phyloP scores from a whole-genome alignment of 2,888 invertebrate genomes.

The Archaeoteleia sp. region DNA sequence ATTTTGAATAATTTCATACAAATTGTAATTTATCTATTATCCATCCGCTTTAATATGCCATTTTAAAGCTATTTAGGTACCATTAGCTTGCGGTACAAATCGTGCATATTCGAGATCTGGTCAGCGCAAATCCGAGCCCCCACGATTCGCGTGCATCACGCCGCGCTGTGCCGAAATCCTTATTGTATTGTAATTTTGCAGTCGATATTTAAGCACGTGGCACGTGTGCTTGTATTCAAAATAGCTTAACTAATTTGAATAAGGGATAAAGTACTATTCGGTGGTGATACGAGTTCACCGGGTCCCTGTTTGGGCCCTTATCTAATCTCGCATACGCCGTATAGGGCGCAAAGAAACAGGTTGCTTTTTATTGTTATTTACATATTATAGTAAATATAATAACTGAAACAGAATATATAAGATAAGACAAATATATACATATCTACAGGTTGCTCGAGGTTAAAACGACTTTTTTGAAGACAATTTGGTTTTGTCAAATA shows the following conservation, averaged over 20 bases:
- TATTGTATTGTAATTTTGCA: slow-evolving; percentile 70
- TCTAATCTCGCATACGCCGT: slow-evolving; percentile 68
- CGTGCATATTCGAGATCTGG: slow-evolving; percentile 42
- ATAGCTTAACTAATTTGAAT: slow-evolving; percentile 70
- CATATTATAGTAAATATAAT: too few species aligned
- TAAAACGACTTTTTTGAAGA: too few species aligned
- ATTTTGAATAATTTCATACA: too few species aligned
- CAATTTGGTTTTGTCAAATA: too few species aligned
- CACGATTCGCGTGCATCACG: slow-evolving; percentile 48
- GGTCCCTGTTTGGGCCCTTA: slow-evolving; percentile 53
- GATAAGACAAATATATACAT: too few species aligned
- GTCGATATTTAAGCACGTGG: slow-evolving; percentile 62
- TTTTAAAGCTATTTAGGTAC: slow-evolving; percentile 5
- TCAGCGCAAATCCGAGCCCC: slow-evolving; percentile 40
- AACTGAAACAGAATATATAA: too few species aligned
- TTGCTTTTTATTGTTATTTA: slow-evolving; percentile 67
- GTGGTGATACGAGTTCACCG: slow-evolving; percentile 63
- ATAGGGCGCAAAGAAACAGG: slow-evolving; percentile 65
- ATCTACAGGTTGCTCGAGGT: too few species aligned
- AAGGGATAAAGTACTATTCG: slow-evolving; percentile 69
- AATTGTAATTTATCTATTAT: too few species aligned
- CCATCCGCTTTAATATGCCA: too few species aligned
- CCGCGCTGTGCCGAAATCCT: slow-evolving; percentile 61
- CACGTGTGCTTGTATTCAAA: slow-evolving; percentile 68
- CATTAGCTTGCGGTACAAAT: slow-evolving; percentile 48